Percentiles rank a stretch among this genome's conserved stretches.
These are phyloP conservation scores for Crocodylus rhombifer DNA, from an alignment of 2,797 vertebrate genomes.

Conservation along the genomic window DNA sequence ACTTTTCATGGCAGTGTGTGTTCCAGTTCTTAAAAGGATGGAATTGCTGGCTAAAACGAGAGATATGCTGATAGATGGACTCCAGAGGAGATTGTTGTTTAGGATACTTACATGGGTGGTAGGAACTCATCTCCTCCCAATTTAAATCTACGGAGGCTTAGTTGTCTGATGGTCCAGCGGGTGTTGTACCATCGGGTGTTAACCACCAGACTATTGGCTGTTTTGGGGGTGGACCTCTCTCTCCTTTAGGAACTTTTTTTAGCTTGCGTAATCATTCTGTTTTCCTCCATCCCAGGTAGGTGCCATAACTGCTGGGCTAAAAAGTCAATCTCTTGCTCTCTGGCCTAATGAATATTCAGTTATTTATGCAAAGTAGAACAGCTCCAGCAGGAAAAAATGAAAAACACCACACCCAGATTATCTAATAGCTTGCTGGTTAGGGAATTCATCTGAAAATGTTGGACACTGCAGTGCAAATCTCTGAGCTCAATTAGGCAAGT, in stretches of 20 bases:
- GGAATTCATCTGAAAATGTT: not conserved
- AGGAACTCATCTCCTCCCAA: not conserved
- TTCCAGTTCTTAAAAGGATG: not conserved
- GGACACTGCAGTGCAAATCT: not conserved
- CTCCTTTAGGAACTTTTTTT: not conserved
- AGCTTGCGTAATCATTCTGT: not conserved
- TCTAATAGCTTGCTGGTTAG: accelerated
- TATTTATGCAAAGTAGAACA: not conserved
- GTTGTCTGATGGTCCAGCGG: not conserved
- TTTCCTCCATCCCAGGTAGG: not conserved
- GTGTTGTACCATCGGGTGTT: not conserved
- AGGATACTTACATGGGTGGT: not conserved
- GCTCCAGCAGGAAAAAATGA: not conserved
- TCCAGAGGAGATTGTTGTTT: not conserved
- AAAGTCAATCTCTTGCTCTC: not conserved
- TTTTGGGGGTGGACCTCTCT: not conserved
- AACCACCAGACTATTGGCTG: not conserved
- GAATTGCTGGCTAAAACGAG: constrained; percentile 14
- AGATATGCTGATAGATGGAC: not conserved
- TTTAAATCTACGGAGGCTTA: not conserved
- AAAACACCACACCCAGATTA: not conserved
- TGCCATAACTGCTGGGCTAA: not conserved
- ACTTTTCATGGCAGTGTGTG: not conserved
- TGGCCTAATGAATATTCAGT: accelerated
- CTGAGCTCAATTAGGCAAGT: not conserved